phyloP scores from a whole-genome alignment of 2,888 invertebrate species.

The Doris montereyensis region DNA sequence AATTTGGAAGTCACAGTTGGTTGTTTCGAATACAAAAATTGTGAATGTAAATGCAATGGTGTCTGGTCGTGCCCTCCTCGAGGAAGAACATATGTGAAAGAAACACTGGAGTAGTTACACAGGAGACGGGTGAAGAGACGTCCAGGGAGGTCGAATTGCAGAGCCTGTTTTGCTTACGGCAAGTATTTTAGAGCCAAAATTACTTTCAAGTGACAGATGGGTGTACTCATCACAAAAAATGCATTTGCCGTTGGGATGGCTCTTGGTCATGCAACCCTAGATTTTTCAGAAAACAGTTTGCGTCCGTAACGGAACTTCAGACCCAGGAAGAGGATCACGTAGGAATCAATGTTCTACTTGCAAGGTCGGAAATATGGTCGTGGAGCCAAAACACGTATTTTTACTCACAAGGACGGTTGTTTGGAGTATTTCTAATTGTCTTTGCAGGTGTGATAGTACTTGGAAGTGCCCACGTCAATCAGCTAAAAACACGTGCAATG shows the following conservation, averaged over 20 bases:
- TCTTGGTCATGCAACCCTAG: slow-evolving; percentile 57
- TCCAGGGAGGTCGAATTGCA: not conserved
- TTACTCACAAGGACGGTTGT: slow-evolving; percentile 56
- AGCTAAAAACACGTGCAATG: slow-evolving; percentile 53
- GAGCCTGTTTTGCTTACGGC: slow-evolving; percentile 41
- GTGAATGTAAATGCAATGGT: slow-evolving; percentile 58
- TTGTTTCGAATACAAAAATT: slow-evolving; percentile 56
- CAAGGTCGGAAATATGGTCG: slow-evolving; percentile 47
- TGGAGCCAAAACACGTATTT: too few species aligned
- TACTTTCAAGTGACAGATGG: slow-evolving; percentile 55
- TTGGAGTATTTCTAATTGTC: slow-evolving; percentile 57
- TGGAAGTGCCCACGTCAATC: slow-evolving; percentile 58
- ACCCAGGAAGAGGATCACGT: too few species aligned
- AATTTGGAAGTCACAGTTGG: slow-evolving; percentile 52
- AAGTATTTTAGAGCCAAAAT: slow-evolving; percentile 47
- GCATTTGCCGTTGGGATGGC: slow-evolving; percentile 62
- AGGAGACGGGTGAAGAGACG: not conserved
- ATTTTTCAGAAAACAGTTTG: too few species aligned
- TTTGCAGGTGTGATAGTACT: slow-evolving; percentile 61
- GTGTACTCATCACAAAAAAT: slow-evolving; percentile 55
- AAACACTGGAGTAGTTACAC: slow-evolving; percentile 16
- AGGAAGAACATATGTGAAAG: slow-evolving; percentile 46
- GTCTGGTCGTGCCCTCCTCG: slow-evolving; percentile 55
- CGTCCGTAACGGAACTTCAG: not conserved
- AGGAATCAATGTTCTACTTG: slow-evolving; percentile 49